These are phyloP conservation scores for Euwallacea similis DNA, from an alignment of 1,140 invertebrate species.

Conservation along the genomic window DNA sequence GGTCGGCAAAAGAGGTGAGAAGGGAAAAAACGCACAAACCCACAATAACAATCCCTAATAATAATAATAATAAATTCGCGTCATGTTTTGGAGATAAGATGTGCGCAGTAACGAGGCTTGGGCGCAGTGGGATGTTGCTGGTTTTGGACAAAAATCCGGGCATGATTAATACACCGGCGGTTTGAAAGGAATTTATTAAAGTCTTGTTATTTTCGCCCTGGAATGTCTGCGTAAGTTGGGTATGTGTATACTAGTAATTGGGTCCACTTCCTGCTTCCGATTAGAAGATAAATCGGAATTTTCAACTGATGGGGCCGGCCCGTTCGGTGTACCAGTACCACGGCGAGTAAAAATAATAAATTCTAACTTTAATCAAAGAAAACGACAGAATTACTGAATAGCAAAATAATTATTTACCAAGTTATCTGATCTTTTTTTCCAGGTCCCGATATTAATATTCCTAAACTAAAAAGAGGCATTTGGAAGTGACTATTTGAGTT, in stretches of 20 bases:
- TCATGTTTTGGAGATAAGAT: too few relatives aligned
- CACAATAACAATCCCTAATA: too few relatives aligned
- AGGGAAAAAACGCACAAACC: too few relatives aligned
- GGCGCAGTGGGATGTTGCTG: too few relatives aligned
- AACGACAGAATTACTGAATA: conserved; percentile 27
- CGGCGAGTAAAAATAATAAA: conserved; percentile 21
- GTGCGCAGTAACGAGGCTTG: too few relatives aligned
- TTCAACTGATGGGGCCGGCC: background rate
- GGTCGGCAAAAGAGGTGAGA: too few relatives aligned
- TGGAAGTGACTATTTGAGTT: conserved; percentile 6
- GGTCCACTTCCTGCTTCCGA: background rate
- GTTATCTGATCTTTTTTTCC: conserved; percentile 25
- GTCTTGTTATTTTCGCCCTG: too few relatives aligned
- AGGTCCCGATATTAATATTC: conserved; percentile 10
- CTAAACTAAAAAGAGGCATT: conserved; percentile 7
- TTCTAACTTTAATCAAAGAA: conserved; percentile 27
- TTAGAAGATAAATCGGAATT: background rate
- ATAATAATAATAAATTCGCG: too few relatives aligned
- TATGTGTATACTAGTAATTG: background rate
- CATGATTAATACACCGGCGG: too few relatives aligned
- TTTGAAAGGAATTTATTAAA: too few relatives aligned
- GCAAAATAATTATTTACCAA: conserved; percentile 30
- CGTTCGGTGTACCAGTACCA: conserved; percentile 12
- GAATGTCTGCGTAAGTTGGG: too few relatives aligned
- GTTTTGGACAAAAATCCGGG: too few relatives aligned